Base-by-base conservation (phyloP, 2,888 invertebrate species). In the Meteorus colon region DNA sequence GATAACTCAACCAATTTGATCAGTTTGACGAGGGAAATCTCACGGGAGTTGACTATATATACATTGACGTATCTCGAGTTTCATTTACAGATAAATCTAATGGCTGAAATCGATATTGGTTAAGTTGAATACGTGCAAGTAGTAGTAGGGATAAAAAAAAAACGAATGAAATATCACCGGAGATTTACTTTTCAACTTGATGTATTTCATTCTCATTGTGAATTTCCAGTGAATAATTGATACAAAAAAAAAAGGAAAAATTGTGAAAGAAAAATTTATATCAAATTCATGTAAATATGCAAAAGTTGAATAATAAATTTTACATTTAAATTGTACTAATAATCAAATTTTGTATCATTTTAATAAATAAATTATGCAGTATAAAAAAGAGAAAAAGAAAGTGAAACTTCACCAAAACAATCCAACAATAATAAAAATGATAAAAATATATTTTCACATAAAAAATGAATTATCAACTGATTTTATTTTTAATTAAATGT, bases 1-100 rank as follows among this genome's bases (percentile, higher is more conserved):
- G 55, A 55, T 55, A 55, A 55, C 55, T 55, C 55, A 5, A 8
- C 19, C 55, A 55, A 55, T 55, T 55, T 55, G 55, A 55, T 55
- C 19, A 55, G 55, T 55, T 55, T 55, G 55, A 55, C 55, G 55
- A 55, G 55, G 55, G 55, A 19, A 19, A 55, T 55, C 55, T 10
- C 55, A n/a, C 6, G 55, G 10, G 55, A 19, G 24, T 55, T 24
- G 24, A 5, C 1, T 5, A 8, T 19, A 6, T 55, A 55, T 55
- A 55, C 6, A 19, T 4, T 6, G 19, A 55, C 19, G 5, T 19
- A 0, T 55, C 19, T 55, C 55, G 8, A 55, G 55, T 55, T 55
- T 55, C 19, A 55, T 55, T 55, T 55, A 19, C 55, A 55, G 19
- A 55, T 55, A 55, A 55, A 55, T 55, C 55, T 55, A 55, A 55